Conservation (phyloP, 2,888 invertebrate species). For the Aquatica leii region DNA sequence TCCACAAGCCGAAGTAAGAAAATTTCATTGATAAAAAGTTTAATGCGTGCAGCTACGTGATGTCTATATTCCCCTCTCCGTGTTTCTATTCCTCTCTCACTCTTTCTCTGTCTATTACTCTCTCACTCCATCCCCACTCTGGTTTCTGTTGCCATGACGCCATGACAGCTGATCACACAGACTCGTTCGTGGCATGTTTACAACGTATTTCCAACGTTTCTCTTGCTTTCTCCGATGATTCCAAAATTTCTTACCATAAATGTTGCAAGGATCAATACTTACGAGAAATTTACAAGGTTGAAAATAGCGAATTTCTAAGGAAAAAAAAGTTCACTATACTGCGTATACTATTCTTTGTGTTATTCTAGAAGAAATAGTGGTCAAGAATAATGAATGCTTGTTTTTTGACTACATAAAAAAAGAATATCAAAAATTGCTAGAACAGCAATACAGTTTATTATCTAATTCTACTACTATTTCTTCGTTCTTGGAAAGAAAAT, state of each 20-base stretch:
- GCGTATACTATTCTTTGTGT: conserved; percentile 41
- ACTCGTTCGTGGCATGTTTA: too few relatives aligned
- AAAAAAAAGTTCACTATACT: conserved; percentile 38
- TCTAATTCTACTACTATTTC: neutral
- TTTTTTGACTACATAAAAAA: conserved; percentile 45
- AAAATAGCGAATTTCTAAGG: neutral
- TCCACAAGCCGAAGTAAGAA: too few relatives aligned
- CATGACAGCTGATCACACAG: too few relatives aligned
- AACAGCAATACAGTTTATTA: conserved; percentile 36
- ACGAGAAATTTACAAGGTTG: neutral
- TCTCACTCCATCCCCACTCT: neutral
- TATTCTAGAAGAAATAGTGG: conserved; percentile 42
- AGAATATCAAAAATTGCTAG: conserved; percentile 41
- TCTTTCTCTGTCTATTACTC: neutral
- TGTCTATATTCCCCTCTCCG: neutral
- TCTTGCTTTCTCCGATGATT: too few relatives aligned
- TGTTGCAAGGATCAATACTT: too few relatives aligned
- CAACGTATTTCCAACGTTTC: too few relatives aligned
- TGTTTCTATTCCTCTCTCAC: neutral
- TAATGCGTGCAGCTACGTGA: too few relatives aligned
- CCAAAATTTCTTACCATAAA: neutral
- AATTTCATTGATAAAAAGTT: too few relatives aligned
- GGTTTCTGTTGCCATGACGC: too few relatives aligned
- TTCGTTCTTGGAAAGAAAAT: too few relatives aligned
- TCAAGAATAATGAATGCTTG: conserved; percentile 45